Evolutionary conservation across 53 echinoderm and acorn worm genomes (phyloP).

Genomic region (Holothuria leucospilota): DNA sequence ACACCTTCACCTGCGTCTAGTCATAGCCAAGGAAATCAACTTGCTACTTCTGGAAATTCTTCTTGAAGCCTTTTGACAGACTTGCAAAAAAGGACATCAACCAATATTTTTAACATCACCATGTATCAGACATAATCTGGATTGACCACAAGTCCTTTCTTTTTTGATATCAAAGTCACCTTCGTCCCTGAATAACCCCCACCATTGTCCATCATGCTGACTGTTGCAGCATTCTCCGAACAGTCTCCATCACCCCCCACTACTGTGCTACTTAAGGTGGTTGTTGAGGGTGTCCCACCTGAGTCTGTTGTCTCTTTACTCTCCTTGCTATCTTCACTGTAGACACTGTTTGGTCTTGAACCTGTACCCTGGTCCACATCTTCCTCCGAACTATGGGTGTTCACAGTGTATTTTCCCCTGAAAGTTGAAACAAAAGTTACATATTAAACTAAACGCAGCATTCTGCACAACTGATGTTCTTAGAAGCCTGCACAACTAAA

Average conservation of each 20-base stretch:
- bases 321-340: constrained; percentile 90
- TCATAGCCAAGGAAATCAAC: no score
- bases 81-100: no score
- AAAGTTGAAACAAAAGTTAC: neutral
- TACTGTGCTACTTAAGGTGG: constrained; percentile 25
- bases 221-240: constrained; percentile 35
- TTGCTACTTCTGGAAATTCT: no score
- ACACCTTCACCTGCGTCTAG: no score
- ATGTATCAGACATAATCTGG: constrained; percentile 87
- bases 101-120: no score
- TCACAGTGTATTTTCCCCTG: constrained; percentile 77
- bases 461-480: neutral
- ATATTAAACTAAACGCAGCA: neutral
- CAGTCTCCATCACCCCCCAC: constrained; percentile 45
- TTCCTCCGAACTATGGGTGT: constrained; percentile 71
- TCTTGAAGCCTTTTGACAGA: no score
- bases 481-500: no score
- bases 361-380: constrained; percentile 68
- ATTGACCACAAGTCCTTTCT: constrained; percentile 88
- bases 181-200: constrained; percentile 44
- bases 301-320: constrained; percentile 60
- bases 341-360: constrained; percentile 84
- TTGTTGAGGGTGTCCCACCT: constrained; percentile 57
- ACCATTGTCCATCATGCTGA: constrained; percentile 51
- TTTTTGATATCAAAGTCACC: constrained; percentile 53